A percentile compares a stretch with the other conserved stretches of the same genome.
Evolutionary conservation across 2,113 vertebrate genomes (phyloP).

Genomic region (Xyrauchen texanus): DNA sequence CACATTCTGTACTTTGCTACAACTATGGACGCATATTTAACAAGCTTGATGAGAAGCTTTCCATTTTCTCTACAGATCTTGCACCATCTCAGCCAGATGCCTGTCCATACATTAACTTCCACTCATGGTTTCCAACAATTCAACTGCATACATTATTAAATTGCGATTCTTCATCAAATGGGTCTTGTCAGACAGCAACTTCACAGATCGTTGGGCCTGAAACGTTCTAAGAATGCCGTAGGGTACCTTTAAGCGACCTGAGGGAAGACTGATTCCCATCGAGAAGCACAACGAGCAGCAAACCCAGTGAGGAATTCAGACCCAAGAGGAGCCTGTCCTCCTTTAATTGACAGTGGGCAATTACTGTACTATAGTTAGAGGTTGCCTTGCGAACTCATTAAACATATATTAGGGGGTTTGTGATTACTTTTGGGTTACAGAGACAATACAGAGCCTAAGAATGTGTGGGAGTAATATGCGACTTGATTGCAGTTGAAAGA

Average conservation of each 20-base stretch:
- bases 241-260: conserved; percentile 42
- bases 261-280: conserved; percentile 39
- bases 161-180: conserved; percentile 31
- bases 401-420: conserved; percentile 40
- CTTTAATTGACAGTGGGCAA: conserved; percentile 44
- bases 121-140: conserved; percentile 27
- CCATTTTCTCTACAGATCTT: no score
- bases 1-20: no score
- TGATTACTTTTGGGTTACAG: conserved; percentile 29
- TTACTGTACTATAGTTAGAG: conserved; percentile 25
- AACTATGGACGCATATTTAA: no score
- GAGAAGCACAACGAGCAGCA: neutral
- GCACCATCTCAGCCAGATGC: no score
- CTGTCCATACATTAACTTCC: neutral
- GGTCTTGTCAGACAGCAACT: conserved; percentile 46
- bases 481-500: neutral
- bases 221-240: conserved; percentile 31
- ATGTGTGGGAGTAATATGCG: conserved; percentile 4
- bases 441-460: neutral
- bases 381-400: conserved; percentile 16
- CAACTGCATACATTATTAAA: conserved; percentile 45
- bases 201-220: conserved; percentile 28
- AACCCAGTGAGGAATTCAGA: conserved; percentile 25
- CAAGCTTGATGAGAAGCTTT: no score
- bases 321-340: neutral